Base-by-base conservation (phyloP, 2,888 invertebrate species). In the Pediacus dermestoides region DNA sequence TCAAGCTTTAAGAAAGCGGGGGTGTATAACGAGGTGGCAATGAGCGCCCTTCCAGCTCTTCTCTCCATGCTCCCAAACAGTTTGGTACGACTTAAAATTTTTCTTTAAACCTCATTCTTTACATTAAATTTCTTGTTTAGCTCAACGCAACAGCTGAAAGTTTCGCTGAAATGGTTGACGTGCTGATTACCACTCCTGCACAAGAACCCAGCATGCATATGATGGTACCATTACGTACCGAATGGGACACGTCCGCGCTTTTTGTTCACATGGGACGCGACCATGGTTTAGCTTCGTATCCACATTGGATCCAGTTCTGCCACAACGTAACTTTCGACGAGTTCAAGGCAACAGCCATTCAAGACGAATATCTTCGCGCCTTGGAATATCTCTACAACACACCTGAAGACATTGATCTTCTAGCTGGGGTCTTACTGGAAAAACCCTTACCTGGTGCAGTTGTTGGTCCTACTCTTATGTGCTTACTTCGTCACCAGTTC, bases 401-500 rank as follows among this genome's bases (percentile, higher is more conserved):
- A 37, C 73, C 83, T 1, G 81, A 84, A 51, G 90, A 94, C 56
- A 76, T 94, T 10, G 94, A 95, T 62, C 72, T 94, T 8, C 76
- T 93, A 55, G 78, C 87, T 2, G 94, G 88, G 16, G 90, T 87
- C 2, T 72, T 91, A 7, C 73, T 91, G 45, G 94, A 95, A 67
- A 78, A 77, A 35, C 82, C 90, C 0, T 75, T 77, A 0, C 78
- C 82, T 1, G 92, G 91, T 2, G 85, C 88, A 0, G 77, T 89
- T 0, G 82, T 94, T 2, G 94, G 94, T 1, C 85, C 88, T 0
- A 93, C 93, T 0, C 81, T 93, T 34, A 84, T 85, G n/a, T 95
- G 94, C 57, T 74, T 95, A 4, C 63, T 94, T 6, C 85, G 83
- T 14, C 67, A 82, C 35, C 94, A 94, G 66, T 92, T 95, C 64